These are phyloP conservation scores for Lochmaea crataegi DNA, from an alignment of 2,888 invertebrate species.

Conservation along the genomic window DNA sequence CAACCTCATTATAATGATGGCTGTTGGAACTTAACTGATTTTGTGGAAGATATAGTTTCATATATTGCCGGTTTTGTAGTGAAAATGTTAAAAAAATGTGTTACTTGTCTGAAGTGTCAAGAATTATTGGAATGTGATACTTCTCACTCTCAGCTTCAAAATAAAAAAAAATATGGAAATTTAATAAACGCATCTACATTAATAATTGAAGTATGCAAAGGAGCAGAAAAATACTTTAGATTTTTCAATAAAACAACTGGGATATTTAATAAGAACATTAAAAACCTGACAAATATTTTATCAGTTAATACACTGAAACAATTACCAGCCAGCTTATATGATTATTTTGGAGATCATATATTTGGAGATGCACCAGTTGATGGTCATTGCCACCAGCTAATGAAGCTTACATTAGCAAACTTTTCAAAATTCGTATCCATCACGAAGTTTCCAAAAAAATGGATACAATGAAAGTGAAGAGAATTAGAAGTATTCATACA, in stretches of 20 bases:
- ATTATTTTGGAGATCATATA: constrained; percentile 1
- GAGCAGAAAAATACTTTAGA: neutral
- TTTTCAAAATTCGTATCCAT: constrained; percentile 2
- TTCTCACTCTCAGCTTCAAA: neutral
- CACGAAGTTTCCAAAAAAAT: neutral
- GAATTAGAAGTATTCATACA: neutral
- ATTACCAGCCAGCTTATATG: neutral
- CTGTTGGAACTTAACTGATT: neutral
- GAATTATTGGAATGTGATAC: neutral
- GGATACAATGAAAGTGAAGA: neutral
- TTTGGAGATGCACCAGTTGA: neutral
- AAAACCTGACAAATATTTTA: neutral
- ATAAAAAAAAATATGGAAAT: neutral
- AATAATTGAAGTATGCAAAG: neutral
- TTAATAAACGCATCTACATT: neutral
- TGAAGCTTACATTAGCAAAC: neutral
- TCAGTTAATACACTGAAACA: neutral
- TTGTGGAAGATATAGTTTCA: neutral
- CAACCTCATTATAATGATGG: neutral
- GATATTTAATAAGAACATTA: neutral
- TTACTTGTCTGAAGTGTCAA: neutral
- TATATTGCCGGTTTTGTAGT: neutral
- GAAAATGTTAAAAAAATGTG: neutral
- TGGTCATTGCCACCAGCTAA: neutral
- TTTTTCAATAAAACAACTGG: neutral